Percentiles rank a stretch among this genome's conserved stretches.
Conservation (phyloP, 1,140 invertebrate species). For the Anastrepha obliqua region DNA sequence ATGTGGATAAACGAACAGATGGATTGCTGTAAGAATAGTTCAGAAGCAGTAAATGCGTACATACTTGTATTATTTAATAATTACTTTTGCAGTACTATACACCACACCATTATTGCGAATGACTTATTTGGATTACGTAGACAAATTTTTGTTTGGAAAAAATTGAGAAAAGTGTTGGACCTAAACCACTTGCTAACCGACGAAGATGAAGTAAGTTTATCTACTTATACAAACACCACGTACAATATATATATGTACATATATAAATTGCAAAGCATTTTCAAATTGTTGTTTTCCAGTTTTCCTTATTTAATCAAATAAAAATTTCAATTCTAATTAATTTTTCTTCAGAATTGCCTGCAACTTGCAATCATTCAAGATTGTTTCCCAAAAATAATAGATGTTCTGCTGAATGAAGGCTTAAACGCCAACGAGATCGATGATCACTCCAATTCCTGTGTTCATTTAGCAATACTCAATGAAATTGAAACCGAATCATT, state of each 20-base stretch:
- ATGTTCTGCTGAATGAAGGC: conserved; percentile 59
- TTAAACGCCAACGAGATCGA: conserved; percentile 63
- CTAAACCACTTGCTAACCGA: conserved; percentile 63
- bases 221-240: neutral
- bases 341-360: conserved; percentile 62
- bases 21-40: conserved; percentile 53
- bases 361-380: conserved; percentile 64
- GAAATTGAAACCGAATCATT: conserved; percentile 63
- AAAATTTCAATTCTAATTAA: too few species aligned
- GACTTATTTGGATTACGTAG: conserved; percentile 59
- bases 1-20: neutral
- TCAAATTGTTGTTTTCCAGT: too few species aligned
- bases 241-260: too few species aligned
- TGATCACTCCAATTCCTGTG: conserved; percentile 64
- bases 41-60: neutral
- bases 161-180: conserved; percentile 59
- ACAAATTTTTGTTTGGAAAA: conserved; percentile 62
- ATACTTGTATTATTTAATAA: neutral
- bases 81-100: conserved; percentile 63
- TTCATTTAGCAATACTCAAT: conserved; percentile 68
- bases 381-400: conserved; percentile 60
- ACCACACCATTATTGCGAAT: conserved; percentile 62
- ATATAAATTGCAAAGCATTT: too few species aligned
- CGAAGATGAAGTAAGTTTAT: conserved; percentile 62
- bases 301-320: too few species aligned